These are phyloP conservation scores for Megaustenia siamemsis DNA, from an alignment of 2,888 invertebrate genomes.

Conservation along the genomic window DNA sequence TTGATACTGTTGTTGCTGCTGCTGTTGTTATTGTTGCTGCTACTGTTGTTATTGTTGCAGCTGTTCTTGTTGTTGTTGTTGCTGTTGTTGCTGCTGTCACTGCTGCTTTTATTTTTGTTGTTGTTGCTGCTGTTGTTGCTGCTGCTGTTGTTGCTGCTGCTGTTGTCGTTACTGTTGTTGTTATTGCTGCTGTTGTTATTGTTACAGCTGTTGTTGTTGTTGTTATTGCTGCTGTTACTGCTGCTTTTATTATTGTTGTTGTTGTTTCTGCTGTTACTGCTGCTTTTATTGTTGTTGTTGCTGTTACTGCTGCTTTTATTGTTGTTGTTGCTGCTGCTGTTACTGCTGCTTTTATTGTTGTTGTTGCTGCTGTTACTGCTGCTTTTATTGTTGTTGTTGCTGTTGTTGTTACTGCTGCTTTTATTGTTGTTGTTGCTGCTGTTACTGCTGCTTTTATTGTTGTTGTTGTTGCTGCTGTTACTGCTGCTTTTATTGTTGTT, in stretches of 20 bases:
- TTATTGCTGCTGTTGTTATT: background rate
- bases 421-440: background rate
- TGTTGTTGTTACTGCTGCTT: background rate
- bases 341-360: background rate
- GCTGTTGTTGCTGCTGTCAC: slow-evolving; percentile 25
- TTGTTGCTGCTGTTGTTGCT: slow-evolving; percentile 24
- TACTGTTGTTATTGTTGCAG: slow-evolving; percentile 17
- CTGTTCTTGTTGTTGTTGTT: slow-evolving; percentile 26
- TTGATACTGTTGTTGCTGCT: slow-evolving; percentile 6
- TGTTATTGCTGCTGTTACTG: background rate
- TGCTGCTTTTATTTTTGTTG: slow-evolving; percentile 21
- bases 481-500: background rate
- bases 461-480: background rate
- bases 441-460: background rate
- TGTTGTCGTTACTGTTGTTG: background rate
- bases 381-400: background rate
- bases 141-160: slow-evolving; percentile 12
- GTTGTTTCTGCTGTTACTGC: slow-evolving; percentile 16
- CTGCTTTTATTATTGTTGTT: background rate
- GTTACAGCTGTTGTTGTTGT: background rate
- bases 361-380: background rate
- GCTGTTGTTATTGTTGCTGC: background rate
- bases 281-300: background rate
- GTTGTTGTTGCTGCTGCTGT: background rate
- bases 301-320: background rate